Conservation (phyloP, 2,113 vertebrate species). For the Cinclus cinclus region DNA sequence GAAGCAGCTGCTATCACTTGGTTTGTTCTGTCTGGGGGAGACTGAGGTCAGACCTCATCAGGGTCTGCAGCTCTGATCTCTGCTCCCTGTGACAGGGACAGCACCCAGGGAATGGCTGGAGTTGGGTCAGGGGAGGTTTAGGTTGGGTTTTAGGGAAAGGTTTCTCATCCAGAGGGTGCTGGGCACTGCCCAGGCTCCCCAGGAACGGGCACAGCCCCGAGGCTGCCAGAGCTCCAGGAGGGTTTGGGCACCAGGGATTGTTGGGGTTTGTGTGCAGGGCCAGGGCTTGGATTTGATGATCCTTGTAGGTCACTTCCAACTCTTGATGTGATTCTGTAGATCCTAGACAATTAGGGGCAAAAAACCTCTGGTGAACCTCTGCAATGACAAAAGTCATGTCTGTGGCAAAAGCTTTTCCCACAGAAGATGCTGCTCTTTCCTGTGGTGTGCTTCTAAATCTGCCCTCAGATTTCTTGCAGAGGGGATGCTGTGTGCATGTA, state of each 20-base stretch:
- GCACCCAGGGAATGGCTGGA: rapidly evolving
- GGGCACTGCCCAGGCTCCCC: not conserved
- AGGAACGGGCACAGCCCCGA: rapidly evolving
- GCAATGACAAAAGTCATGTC: not conserved
- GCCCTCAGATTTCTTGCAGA: not conserved
- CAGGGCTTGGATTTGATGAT: not conserved
- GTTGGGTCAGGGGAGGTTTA: not conserved
- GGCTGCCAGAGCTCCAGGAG: not conserved
- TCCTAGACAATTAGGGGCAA: not conserved
- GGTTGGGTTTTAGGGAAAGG: not conserved
- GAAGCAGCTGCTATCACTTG: not conserved
- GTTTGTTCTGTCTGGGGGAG: not conserved
- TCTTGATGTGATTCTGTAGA: not conserved
- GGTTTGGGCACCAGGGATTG: rapidly evolving
- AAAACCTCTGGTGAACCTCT: not conserved
- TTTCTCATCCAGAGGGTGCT: not conserved
- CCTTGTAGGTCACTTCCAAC: not conserved
- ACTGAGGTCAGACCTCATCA: not conserved
- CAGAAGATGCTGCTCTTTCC: not conserved
- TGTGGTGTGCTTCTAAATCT: not conserved
- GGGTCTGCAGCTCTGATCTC: rapidly evolving
- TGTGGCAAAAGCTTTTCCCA: not conserved
- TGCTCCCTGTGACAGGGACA: not conserved
- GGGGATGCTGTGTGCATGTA: not conserved
- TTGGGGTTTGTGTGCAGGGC: not conserved